Evolutionary conservation across 1,140 invertebrate species (phyloP), one percentile per base, ranked within the genome.

Genomic region (Capitella teleta): DNA sequence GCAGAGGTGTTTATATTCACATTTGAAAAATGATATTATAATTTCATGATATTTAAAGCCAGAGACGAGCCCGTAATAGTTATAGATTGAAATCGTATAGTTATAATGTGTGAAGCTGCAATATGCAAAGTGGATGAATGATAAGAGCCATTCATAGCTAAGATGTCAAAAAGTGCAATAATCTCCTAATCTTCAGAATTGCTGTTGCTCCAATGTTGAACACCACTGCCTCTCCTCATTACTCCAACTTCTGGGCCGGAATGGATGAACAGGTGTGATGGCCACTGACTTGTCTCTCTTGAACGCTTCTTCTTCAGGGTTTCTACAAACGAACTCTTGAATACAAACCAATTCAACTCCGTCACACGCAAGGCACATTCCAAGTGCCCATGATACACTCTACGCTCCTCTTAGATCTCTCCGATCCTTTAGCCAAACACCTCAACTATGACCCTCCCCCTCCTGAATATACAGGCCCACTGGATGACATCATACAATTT

Each of bases 231-330:
- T 73, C 87, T 25, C 55, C 56, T 2, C 53, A 57, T 6, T 96
- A 95, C 70, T 91, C 89, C 16, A 97, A 97, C 68, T 97, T 91
- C 72, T 98, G 93, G 93, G 82, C 85, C 59, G 91, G 85, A 10
- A 92, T 95, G 85, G 81, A 82, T 1, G 70, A 80, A 3, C 76
- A 66, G 50, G 69, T 69, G 57, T 57, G 49, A 18, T 40, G 3
- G 8, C 38, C n/a, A n/a, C n/a, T n/a, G n/a, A n/a, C n/a, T n/a
- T n/a, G n/a, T n/a, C n/a, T n/a, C n/a, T n/a, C 24, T 28, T 45
- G 24, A 6, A 5, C 47, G 14, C 28, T 41, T 51, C 6, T 32
- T 16, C 55, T 58, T 19, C 55, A 88, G 52, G 91, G 85, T 67
- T 97, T 94, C 66, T 97, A 97, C 64, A 67, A 79, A 43, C 75